Conservation (phyloP, 2,888 invertebrate species). For the Melitaea athalia region DNA sequence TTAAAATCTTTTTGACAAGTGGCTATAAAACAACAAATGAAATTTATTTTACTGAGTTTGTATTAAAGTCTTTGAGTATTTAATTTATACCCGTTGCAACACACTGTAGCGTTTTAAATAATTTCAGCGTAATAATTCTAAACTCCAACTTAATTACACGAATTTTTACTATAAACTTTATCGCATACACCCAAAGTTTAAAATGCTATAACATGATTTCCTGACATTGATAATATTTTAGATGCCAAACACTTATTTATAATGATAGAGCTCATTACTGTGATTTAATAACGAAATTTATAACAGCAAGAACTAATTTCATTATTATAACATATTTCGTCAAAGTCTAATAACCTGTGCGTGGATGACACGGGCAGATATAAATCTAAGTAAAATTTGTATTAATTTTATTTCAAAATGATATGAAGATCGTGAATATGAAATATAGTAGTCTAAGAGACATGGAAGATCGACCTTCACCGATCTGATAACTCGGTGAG, state of each 20-base stretch:
- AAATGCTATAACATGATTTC: neutral
- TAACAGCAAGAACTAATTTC: neutral
- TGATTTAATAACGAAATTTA: slow-evolving; percentile 6
- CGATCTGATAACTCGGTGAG: too few relatives aligned
- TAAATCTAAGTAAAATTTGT: neutral
- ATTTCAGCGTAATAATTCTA: slow-evolving; percentile 7
- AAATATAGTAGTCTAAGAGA: too few relatives aligned
- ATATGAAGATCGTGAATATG: too few relatives aligned
- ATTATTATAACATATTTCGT: neutral
- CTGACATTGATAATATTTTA: slow-evolving; percentile 7
- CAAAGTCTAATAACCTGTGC: neutral
- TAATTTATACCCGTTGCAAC: neutral
- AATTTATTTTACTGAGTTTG: neutral
- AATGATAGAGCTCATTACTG: slow-evolving; percentile 2
- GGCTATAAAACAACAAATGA: neutral
- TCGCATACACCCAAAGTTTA: neutral
- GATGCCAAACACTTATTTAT: slow-evolving; percentile 1
- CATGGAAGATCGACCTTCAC: too few relatives aligned
- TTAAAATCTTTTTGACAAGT: neutral
- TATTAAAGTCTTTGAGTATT: neutral
- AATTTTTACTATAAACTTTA: slow-evolving; percentile 2
- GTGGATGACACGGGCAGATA: neutral
- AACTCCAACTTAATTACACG: slow-evolving; percentile 6
- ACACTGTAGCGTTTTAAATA: neutral
- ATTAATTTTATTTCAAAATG: too few relatives aligned